Percentiles rank a stretch among this genome's conserved stretches.
Conservation (phyloP, 2,797 vertebrate species). For the Corythornis leucogaster region DNA sequence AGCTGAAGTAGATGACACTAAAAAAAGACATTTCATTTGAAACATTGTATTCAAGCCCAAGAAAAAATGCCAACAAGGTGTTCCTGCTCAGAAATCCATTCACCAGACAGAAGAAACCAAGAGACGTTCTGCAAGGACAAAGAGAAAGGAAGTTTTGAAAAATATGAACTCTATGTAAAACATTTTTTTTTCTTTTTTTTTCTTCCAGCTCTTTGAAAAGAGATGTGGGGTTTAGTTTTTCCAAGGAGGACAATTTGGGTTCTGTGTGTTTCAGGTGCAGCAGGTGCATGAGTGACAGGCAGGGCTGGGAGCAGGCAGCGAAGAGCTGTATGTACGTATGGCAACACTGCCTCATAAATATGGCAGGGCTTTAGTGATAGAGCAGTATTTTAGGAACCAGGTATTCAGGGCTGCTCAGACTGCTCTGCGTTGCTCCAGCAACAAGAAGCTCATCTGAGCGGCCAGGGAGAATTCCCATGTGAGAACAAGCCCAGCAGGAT, state of each 20-base stretch:
- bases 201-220: not conserved
- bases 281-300: not conserved
- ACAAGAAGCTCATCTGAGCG: not conserved
- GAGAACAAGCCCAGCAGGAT: not conserved
- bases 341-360: not conserved
- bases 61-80: conserved; percentile 49
- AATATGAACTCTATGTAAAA: not conserved
- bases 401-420: not conserved
- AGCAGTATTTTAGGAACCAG: not conserved
- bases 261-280: not conserved
- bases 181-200: not conserved
- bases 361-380: rapidly evolving
- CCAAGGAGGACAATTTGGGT: not conserved
- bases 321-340: not conserved
- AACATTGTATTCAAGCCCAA: conserved; percentile 27
- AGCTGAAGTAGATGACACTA: conserved; percentile 54
- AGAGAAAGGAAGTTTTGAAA: conserved; percentile 38
- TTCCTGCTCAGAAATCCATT: conserved; percentile 40
- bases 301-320: not conserved
- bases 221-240: not conserved
- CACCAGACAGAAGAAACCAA: not conserved
- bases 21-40: conserved; percentile 57
- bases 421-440: conserved; percentile 26
- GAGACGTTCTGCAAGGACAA: conserved; percentile 48
- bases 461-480: not conserved